Evolutionary conservation across 2,797 vertebrate genomes (phyloP).

Genomic region (Nothura maculosa): DNA sequence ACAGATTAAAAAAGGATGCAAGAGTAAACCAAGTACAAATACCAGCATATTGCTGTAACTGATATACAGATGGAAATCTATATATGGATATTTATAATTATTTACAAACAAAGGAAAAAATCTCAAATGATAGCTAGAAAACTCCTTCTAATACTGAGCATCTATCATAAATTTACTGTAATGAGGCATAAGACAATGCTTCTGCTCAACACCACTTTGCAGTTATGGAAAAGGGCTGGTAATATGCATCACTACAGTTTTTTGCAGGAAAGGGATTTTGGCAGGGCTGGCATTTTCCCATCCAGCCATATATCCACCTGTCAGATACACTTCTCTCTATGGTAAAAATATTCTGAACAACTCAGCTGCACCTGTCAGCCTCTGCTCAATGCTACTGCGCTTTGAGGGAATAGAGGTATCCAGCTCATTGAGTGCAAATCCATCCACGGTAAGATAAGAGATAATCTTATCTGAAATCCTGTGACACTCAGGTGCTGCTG

Average conservation of each 20-base stretch:
- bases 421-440: conserved; percentile 6
- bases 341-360: not conserved
- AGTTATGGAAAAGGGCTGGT: not conserved
- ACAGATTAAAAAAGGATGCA: not conserved
- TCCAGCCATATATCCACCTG: not conserved
- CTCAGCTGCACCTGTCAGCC: not conserved
- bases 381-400: not conserved
- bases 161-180: not conserved
- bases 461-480: conserved; percentile 3
- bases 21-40: not conserved
- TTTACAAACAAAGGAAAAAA: not conserved
- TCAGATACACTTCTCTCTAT: not conserved
- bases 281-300: not conserved
- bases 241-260: not conserved
- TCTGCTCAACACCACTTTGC: not conserved
- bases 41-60: not conserved
- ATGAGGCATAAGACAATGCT: not conserved
- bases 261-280: not conserved
- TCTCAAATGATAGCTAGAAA: not conserved
- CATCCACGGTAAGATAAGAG: not conserved
- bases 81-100: not conserved
- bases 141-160: not conserved
- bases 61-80: not conserved
- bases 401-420: not conserved
- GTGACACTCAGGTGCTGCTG: not conserved